A percentile compares a stretch with the other conserved stretches of the same genome.
phyloP scores from a whole-genome alignment of 2,113 vertebrate species.

The Xiphophorus couchianus region DNA sequence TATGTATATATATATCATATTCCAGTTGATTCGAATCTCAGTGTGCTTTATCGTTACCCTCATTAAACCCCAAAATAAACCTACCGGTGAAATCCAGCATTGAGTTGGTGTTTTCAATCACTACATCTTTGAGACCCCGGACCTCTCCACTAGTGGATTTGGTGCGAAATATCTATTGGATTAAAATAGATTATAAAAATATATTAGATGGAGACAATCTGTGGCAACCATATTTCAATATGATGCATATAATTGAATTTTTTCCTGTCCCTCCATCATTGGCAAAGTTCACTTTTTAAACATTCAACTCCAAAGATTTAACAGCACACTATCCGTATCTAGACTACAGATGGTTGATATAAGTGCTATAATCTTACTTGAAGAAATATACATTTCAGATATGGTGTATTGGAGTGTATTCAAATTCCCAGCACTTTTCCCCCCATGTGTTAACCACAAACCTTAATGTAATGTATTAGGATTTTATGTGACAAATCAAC shows the following conservation, averaged over 20 bases:
- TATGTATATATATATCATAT: too few species aligned
- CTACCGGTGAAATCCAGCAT: constrained; percentile 94
- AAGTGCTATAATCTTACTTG: too few species aligned
- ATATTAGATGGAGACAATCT: not conserved
- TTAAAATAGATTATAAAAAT: constrained; percentile 11
- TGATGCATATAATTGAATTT: too few species aligned
- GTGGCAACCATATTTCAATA: too few species aligned
- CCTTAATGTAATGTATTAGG: too few species aligned
- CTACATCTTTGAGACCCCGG: constrained; percentile 87
- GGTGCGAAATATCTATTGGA: constrained; percentile 89
- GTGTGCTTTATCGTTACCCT: too few species aligned
- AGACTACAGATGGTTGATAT: not conserved
- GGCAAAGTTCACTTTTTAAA: not conserved
- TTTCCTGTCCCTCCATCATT: too few species aligned
- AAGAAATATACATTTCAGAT: too few species aligned
- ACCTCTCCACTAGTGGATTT: constrained; percentile 82
- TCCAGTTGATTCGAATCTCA: not conserved
- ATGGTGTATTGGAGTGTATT: too few species aligned
- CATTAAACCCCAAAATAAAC: not conserved
- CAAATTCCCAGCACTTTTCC: too few species aligned
- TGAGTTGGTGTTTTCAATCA: constrained; percentile 88
- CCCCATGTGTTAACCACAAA: too few species aligned
- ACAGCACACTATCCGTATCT: not conserved
- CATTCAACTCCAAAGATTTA: not conserved
- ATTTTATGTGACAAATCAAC: too few species aligned